Percentiles rank a stretch among this genome's conserved stretches.
Evolutionary conservation across 2,888 invertebrate species (phyloP).

Genomic region (Synergus umbraculus): DNA sequence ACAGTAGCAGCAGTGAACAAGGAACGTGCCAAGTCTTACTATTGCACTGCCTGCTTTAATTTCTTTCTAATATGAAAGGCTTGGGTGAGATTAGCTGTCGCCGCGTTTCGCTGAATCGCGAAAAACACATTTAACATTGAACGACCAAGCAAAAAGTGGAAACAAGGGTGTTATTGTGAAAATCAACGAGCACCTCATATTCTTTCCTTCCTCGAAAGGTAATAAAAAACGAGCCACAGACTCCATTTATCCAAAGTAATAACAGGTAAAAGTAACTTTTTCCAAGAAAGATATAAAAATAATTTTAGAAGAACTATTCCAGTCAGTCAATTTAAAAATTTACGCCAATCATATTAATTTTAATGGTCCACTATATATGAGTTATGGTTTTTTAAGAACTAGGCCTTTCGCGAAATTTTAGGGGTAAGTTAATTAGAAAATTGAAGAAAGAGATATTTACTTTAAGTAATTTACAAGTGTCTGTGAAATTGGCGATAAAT

Average conservation of each 20-base stretch:
- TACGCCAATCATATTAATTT: conserved; percentile 20
- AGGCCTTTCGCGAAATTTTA: background rate
- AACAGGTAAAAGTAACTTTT: conserved; percentile 19
- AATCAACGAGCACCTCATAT: conserved; percentile 33
- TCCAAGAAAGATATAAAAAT: conserved; percentile 13
- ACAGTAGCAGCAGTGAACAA: conserved; percentile 21
- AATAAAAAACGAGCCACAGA: conserved; percentile 19
- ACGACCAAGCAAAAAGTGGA: conserved; percentile 28
- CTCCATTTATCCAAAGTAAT: background rate
- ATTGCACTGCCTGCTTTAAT: background rate
- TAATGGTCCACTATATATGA: background rate
- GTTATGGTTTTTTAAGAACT: conserved; percentile 3
- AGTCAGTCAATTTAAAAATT: background rate
- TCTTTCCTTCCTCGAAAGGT: conserved; percentile 30
- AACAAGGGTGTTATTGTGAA: conserved; percentile 42
- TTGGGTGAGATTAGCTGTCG: conserved; percentile 42
- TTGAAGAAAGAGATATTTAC: background rate
- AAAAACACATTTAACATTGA: conserved; percentile 22
- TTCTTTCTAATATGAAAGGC: conserved; percentile 30
- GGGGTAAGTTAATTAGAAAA: background rate
- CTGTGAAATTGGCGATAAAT: background rate
- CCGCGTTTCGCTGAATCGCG: conserved; percentile 44
- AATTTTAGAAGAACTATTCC: background rate
- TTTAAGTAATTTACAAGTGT: background rate
- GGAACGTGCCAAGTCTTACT: conserved; percentile 25